Percentiles rank a stretch among this genome's conserved stretches.
phyloP scores from a whole-genome alignment of 2,797 vertebrate species.

The Sebastes hubbsi region DNA sequence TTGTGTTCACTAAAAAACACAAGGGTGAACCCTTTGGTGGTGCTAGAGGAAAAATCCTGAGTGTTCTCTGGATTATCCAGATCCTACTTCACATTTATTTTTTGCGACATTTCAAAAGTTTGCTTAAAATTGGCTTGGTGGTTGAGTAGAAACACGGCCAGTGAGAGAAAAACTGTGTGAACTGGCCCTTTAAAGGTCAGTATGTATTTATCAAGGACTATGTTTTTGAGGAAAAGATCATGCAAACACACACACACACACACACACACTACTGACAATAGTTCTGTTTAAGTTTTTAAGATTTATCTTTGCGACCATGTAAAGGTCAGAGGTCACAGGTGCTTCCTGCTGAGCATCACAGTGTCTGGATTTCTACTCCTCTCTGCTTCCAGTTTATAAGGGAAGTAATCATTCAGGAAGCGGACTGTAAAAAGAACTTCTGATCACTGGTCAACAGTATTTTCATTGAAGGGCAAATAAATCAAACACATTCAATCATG shows the following conservation, averaged over 20 bases:
- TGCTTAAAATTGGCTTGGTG: too few relatives aligned
- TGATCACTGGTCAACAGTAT: constrained; percentile 23
- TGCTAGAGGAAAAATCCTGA: neutral
- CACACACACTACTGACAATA: neutral
- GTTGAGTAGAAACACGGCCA: too few relatives aligned
- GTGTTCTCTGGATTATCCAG: neutral
- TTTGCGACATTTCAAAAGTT: too few relatives aligned
- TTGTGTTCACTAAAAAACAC: neutral
- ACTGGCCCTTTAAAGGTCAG: neutral
- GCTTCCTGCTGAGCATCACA: constrained; percentile 57
- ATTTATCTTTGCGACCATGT: constrained; percentile 27
- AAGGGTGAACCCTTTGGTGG: neutral
- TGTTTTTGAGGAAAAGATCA: neutral
- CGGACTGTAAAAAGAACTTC: constrained; percentile 24
- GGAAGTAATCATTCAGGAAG: constrained; percentile 47
- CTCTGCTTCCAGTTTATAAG: constrained; percentile 29
- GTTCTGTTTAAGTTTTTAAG: neutral
- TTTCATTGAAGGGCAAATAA: constrained; percentile 16
- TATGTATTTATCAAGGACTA: neutral
- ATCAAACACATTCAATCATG: constrained; percentile 12
- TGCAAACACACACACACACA: neutral
- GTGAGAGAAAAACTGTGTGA: too few relatives aligned
- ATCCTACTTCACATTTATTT: too few relatives aligned
- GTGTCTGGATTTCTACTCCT: constrained; percentile 66
- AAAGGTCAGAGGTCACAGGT: constrained; percentile 57